Evolutionary conservation across 2,797 vertebrate species (phyloP).

Genomic region (Nyctibius grandis): DNA sequence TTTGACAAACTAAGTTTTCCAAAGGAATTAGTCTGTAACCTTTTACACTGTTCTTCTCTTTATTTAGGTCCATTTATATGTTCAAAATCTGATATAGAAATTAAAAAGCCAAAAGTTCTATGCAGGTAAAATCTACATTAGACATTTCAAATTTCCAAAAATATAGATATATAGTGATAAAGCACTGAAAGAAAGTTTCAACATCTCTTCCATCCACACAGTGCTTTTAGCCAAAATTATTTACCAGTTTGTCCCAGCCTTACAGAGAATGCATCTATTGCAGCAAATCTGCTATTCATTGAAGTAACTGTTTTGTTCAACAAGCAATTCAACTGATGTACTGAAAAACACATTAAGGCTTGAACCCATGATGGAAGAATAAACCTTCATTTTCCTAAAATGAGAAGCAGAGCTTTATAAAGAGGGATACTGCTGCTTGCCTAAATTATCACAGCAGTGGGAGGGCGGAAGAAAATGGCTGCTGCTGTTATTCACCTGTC

Average conservation of each 20-base stretch:
- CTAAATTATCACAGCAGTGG: neutral
- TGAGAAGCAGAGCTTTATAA: neutral
- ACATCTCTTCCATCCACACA: neutral
- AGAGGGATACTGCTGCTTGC: neutral
- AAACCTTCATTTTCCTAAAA: neutral
- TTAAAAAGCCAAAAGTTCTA: neutral
- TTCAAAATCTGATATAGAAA: neutral
- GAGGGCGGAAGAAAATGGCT: accelerated
- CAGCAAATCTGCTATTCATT: neutral
- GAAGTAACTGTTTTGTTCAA: neutral
- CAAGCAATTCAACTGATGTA: neutral
- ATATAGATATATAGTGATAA: neutral
- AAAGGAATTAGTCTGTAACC: neutral
- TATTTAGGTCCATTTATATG: neutral
- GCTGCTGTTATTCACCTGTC: neutral
- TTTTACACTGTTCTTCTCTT: neutral
- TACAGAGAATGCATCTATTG: neutral
- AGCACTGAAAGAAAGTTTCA: neutral
- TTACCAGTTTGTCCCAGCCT: neutral
- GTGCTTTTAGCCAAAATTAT: neutral
- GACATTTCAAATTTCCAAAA: neutral
- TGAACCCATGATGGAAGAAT: neutral
- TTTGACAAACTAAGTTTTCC: neutral
- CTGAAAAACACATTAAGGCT: neutral
- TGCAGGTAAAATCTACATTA: neutral